phyloP scores from a whole-genome alignment of 2,888 invertebrate species.

The Polydrusus tereticollis region DNA sequence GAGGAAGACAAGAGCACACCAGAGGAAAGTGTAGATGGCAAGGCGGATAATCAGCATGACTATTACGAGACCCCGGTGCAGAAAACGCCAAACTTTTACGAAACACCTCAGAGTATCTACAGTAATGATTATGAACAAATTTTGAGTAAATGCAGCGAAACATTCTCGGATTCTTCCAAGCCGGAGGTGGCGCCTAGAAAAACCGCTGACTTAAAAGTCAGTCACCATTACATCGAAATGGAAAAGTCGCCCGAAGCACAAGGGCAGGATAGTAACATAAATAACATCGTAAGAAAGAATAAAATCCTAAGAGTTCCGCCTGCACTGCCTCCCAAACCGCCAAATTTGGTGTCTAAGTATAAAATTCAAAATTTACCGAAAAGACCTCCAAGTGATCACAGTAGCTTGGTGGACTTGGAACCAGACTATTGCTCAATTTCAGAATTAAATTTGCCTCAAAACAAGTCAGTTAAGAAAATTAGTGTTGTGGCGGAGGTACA shows the following conservation, averaged over 20 bases:
- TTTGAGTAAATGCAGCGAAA: conserved; percentile 68
- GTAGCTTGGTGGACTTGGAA: conserved; percentile 67
- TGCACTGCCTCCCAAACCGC: conserved; percentile 84
- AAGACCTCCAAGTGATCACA: conserved; percentile 54
- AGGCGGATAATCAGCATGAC: conserved; percentile 54
- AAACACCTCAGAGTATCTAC: conserved; percentile 79
- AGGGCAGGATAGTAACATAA: conserved; percentile 60
- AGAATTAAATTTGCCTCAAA: conserved; percentile 73
- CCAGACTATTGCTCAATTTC: conserved; percentile 85
- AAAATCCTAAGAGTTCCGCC: conserved; percentile 78
- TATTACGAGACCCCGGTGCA: conserved; percentile 68
- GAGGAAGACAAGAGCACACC: conserved; percentile 57
- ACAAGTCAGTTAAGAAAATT: conserved; percentile 59
- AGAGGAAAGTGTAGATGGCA: conserved; percentile 53
- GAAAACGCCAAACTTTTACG: conserved; percentile 71
- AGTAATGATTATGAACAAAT: conserved; percentile 83
- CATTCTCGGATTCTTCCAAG: conserved; percentile 54
- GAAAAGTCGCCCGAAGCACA: conserved; percentile 67
- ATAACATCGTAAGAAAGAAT: conserved; percentile 58
- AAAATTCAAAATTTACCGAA: conserved; percentile 66
- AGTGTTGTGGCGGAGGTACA: conserved; percentile 64
- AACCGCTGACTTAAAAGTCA: conserved; percentile 68
- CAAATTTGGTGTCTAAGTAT: conserved; percentile 78
- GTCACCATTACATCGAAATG: conserved; percentile 76
- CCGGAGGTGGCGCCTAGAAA: conserved; percentile 68